Base-by-base conservation (phyloP, 1,140 invertebrate genomes). In the Hyphantria cunea region DNA sequence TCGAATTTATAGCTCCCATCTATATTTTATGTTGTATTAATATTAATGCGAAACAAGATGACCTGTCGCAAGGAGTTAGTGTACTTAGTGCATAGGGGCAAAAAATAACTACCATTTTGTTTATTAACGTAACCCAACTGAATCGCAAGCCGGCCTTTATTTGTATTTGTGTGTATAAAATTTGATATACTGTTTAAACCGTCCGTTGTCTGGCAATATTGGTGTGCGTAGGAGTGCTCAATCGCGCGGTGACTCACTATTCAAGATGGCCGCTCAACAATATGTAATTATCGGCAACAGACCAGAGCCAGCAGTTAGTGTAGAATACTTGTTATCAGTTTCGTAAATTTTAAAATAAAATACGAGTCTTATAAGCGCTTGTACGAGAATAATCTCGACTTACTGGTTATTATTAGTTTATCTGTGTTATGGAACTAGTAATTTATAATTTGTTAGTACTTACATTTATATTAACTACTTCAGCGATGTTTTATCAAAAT, bases 201-300 rank as follows among this genome's bases (percentile, higher is more conserved):
- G 63, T 15, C 53, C 62, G 58, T 45, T 65, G 54, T 68, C 63
- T 68, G 66, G 58, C 34, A 62, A 62, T 58, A 44, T 53, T 53
- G 37, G 58, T 41, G 45, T 58, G 67, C 67, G 71, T 70, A 65
- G 67, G 71, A 68, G 66, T 68, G 59, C 51, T 44, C 58, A 47
- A 58, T 50, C 44, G 42, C 59, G 49, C 39, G 44, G 50, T 74
- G 71, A 74, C 49, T 74, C 71, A 74, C 49, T 8, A 8, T 55
- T 55, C 31, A 74, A 74, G 53, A 74, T 74, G 71, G 71, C 71
- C 33, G 67, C 25, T 50, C 33, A 62, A 70, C 68, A 70, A 70
- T 74, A 66, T 68, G 71, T 67, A 74, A 74, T 74, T 70, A 74
- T 74, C 66, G 12, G 44, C 54, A 60, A 15, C 55, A 58, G 51